These are phyloP conservation scores for Rhynchopsitta pachyrhyncha DNA, from an alignment of 2,113 vertebrate species.

Conservation along the genomic window DNA sequence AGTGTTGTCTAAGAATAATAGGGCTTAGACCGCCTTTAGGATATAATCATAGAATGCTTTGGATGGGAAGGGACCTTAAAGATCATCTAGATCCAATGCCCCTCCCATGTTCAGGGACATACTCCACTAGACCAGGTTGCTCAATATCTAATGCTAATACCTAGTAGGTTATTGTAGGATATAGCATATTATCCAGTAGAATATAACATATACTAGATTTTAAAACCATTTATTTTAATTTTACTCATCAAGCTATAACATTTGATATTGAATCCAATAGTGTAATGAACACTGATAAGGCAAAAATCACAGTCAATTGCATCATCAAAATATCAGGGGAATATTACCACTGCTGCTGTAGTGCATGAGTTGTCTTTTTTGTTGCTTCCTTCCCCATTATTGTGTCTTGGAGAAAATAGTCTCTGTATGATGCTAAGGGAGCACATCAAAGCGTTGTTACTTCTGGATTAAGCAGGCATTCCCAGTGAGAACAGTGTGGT, in stretches of 20 bases:
- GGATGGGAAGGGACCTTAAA: background rate
- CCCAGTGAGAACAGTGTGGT: background rate
- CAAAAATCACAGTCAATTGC: background rate
- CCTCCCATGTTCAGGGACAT: background rate
- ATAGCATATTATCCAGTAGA: background rate
- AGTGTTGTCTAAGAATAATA: background rate
- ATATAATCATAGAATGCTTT: background rate
- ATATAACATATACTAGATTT: too few relatives aligned
- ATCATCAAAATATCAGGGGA: background rate
- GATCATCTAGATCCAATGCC: background rate
- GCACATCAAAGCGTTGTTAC: background rate
- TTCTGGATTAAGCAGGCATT: background rate
- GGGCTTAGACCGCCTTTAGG: background rate
- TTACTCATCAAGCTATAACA: background rate
- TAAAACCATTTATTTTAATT: background rate
- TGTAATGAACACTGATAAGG: background rate
- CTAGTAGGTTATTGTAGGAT: background rate
- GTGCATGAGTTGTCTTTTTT: background rate
- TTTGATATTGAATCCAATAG: background rate
- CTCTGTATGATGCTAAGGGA: background rate
- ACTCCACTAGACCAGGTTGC: background rate
- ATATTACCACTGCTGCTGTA: background rate
- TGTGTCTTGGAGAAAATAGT: background rate
- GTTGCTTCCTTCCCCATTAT: accelerated
- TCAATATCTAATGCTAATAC: background rate